Evolutionary conservation across 2,888 invertebrate species (phyloP).

Genomic region (Eristalis intricaria): DNA sequence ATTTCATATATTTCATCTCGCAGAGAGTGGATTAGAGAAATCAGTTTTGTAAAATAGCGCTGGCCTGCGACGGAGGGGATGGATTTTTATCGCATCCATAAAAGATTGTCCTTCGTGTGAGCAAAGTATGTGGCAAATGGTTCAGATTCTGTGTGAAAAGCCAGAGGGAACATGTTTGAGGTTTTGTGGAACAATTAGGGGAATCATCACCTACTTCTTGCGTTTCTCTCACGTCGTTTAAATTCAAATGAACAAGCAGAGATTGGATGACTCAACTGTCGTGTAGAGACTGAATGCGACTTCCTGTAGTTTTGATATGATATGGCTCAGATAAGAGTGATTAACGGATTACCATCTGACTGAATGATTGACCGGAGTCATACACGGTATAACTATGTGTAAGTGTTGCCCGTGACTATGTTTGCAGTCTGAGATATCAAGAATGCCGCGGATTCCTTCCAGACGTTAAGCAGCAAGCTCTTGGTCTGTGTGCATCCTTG

Average conservation of each 20-base stretch:
- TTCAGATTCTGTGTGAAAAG: not conserved
- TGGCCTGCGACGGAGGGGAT: not conserved
- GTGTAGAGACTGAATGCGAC: no score
- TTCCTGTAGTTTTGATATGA: no score
- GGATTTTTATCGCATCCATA: not conserved
- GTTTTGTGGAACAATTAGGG: not conserved
- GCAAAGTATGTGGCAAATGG: not conserved
- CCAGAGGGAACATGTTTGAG: not conserved
- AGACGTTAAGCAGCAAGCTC: no score
- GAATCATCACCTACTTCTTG: not conserved
- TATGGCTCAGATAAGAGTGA: no score
- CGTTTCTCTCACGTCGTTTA: not conserved
- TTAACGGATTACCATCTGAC: no score
- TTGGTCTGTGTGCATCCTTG: no score
- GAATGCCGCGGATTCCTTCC: no score
- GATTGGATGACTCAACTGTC: not conserved
- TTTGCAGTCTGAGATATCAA: no score
- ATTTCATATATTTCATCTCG: conserved; percentile 37
- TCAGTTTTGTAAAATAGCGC: conserved; percentile 27
- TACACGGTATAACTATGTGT: no score
- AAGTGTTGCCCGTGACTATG: no score
- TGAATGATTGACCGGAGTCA: no score
- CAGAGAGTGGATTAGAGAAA: conserved; percentile 57
- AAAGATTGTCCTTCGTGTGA: not conserved
- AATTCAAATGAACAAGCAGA: not conserved